Conservation (phyloP, 2,888 invertebrate species). For the Chrysolina haemoptera region DNA sequence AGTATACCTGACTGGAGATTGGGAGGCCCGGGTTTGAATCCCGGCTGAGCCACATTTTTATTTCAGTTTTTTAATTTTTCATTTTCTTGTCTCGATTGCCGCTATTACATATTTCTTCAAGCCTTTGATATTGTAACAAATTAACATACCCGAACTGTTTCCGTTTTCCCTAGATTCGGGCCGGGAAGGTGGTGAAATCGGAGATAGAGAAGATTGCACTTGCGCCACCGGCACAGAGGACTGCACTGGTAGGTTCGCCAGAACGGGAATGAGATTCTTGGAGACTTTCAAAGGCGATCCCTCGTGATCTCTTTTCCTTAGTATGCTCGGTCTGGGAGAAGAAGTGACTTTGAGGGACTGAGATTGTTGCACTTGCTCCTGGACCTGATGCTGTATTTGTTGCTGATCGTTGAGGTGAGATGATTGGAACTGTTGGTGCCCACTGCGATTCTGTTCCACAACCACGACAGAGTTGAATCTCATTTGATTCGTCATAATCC, state of each 20-base stretch:
- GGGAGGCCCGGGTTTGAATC: too few relatives aligned
- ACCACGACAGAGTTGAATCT: conserved; percentile 69
- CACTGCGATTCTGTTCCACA: conserved; percentile 63
- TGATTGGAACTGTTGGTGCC: conserved; percentile 43
- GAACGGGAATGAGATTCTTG: conserved; percentile 73
- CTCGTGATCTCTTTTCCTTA: conserved; percentile 90
- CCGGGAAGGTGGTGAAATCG: conserved; percentile 66
- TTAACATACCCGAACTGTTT: conserved; percentile 64
- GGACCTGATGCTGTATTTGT: conserved; percentile 43
- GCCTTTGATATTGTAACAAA: too few relatives aligned
- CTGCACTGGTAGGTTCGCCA: conserved; percentile 61
- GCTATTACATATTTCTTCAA: too few relatives aligned
- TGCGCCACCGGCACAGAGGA: conserved; percentile 25
- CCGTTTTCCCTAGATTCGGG: conserved; percentile 69
- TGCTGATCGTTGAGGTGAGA: conserved; percentile 43
- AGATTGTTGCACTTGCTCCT: conserved; percentile 49
- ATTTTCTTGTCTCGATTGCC: too few relatives aligned
- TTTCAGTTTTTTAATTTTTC: too few relatives aligned
- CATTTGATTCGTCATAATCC: conserved; percentile 62
- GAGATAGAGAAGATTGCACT: conserved; percentile 53
- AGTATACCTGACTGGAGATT: too few relatives aligned
- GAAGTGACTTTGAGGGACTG: conserved; percentile 63
- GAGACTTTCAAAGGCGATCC: conserved; percentile 78
- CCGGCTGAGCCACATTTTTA: too few relatives aligned
- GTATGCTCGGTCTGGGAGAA: conserved; percentile 85